These are phyloP conservation scores for Chondrilla cf. caribensis DNA, from an alignment of 37 sponge, comb jelly and placozoan species.

Conservation along the genomic window DNA sequence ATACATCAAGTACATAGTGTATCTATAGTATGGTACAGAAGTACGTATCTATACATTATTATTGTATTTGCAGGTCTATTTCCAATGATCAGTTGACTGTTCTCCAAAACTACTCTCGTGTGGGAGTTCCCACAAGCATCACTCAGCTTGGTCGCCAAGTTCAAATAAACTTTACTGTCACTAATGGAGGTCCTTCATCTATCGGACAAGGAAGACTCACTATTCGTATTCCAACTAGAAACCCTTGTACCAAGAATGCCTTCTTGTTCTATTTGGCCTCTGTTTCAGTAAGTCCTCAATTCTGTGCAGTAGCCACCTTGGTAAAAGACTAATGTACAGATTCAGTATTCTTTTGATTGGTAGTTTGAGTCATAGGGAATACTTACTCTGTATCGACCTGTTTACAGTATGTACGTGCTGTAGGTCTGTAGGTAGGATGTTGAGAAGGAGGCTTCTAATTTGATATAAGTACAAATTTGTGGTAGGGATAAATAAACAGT, in stretches of 20 bases:
- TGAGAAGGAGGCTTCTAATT: too few species aligned
- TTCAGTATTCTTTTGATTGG: too few species aligned
- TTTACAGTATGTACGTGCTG: too few species aligned
- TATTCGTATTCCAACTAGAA: not conserved
- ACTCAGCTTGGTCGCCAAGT: not conserved
- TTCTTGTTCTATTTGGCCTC: not conserved
- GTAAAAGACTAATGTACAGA: too few species aligned
- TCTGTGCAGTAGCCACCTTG: not conserved
- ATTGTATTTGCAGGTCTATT: not conserved
- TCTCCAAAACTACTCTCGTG: not conserved
- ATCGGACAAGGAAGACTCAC: not conserved
- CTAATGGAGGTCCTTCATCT: constrained; percentile 1
- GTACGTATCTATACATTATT: too few species aligned
- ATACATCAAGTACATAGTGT: not conserved
- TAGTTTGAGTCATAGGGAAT: too few species aligned
- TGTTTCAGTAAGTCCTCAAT: not conserved
- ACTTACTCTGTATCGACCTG: too few species aligned
- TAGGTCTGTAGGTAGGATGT: too few species aligned
- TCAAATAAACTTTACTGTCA: constrained; percentile 8
- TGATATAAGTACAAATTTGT: too few species aligned
- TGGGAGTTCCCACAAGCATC: not conserved
- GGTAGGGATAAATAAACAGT: too few species aligned
- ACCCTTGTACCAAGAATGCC: not conserved
- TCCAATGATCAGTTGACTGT: not conserved
- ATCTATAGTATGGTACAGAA: too few species aligned